Evolutionary conservation across 2,113 vertebrate species (phyloP), one percentile per base, ranked within the genome.

Genomic region (Polyodon spathula): DNA sequence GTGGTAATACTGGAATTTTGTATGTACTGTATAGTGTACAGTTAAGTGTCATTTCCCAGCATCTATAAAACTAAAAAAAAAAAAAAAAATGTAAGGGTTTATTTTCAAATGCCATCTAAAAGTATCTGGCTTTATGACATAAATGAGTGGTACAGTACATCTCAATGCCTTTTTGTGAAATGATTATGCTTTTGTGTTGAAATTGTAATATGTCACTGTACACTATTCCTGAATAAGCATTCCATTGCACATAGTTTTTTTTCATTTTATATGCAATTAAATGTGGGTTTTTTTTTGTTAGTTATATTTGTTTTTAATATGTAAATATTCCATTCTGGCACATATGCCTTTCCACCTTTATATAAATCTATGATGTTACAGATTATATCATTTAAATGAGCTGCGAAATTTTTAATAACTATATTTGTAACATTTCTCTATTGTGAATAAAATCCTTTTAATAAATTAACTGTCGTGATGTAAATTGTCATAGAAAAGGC

Each of bases 381-480:
- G 73, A 85, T 84, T 86, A 81, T 85, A 84, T 84, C 81, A 89
- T 87, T 91, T 90, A 75, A 94, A 86, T 82, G 85, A 93, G 80
- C 91, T 85, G 87, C 84, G 92, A 89, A 95, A 89, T 93, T 96
- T 98, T 95, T 95, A 93, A 94, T 89, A 91, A 93, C 82, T 98
- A 98, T 97, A 97, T 98, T 98, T 98, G 93, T 95, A 96, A 95
- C 88, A 92, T 85, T 93, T 94, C 27, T 27, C 85, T 92, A 93
- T 93, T 93, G 92, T 97, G 93, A 97, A 96, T 97, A 97, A 97
- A 58, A 90, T 87, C 84, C 86, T 95, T 97, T 94, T 94, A 92
- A 84, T 94, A 95, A 83, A 90, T 50, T 10, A 44, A 15, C 56
- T 37, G 37, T 43, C 42, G 27, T 27, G 27, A 27, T 27, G 27